Conservation (phyloP, 1,140 invertebrate genomes). For the Trachymyrmex septentrionalis region DNA sequence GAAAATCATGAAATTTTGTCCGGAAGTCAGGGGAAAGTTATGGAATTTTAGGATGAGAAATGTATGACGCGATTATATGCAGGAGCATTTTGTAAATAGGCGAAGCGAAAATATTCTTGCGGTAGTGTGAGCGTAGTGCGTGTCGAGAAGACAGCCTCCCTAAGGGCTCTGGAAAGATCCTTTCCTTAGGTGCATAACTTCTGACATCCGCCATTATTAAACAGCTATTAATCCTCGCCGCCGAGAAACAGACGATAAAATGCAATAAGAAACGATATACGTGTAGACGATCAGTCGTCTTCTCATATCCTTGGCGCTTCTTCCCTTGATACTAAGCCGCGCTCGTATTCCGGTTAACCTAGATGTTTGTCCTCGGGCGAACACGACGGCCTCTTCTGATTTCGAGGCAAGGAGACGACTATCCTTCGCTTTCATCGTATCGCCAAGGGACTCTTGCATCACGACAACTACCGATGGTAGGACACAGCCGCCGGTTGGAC, state of each 20-base stretch:
- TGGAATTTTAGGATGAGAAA: too few species aligned
- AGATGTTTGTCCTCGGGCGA: conserved; percentile 57
- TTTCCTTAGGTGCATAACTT: conserved; percentile 14
- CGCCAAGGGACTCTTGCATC: conserved; percentile 5
- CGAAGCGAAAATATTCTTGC: not conserved
- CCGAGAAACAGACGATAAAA: conserved; percentile 10
- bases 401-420: conserved; percentile 10
- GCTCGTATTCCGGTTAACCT: conserved; percentile 27
- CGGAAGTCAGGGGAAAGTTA: too few species aligned
- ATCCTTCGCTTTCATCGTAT: conserved; percentile 12
- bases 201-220: conserved; percentile 51
- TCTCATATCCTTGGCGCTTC: not conserved
- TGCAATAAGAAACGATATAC: conserved; percentile 29
- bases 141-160: not conserved
- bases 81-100: not conserved
- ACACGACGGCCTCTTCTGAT: conserved; percentile 27
- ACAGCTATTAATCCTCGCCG: conserved; percentile 44
- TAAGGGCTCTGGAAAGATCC: not conserved
- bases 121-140: not conserved
- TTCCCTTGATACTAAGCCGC: not conserved
- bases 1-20: too few species aligned
- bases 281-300: not conserved
- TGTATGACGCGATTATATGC: not conserved
- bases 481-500: conserved; percentile 64
- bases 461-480: conserved; percentile 27